These are phyloP conservation scores for Elmis aenea DNA, from an alignment of 2,888 invertebrate genomes.

Conservation along the genomic window DNA sequence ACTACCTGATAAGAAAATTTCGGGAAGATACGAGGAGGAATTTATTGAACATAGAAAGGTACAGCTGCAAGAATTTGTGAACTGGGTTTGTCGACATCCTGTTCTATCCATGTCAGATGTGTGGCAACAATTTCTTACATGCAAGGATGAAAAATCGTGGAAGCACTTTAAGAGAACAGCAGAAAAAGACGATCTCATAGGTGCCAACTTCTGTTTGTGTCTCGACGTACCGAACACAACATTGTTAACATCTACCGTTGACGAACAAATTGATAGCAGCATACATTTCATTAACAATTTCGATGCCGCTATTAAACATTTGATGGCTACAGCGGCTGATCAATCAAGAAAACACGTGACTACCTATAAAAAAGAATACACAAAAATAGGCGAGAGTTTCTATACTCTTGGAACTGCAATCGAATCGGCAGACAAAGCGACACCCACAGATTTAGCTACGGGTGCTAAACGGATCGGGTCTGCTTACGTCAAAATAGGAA, in stretches of 20 bases:
- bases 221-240: conserved; percentile 79
- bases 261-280: conserved; percentile 79
- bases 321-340: conserved; percentile 75
- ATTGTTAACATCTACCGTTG: conserved; percentile 67
- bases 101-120: conserved; percentile 87
- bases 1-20: conserved; percentile 95
- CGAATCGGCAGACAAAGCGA: conserved; percentile 68
- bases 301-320: conserved; percentile 81
- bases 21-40: conserved; percentile 94
- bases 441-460: conserved; percentile 65
- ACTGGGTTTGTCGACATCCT: conserved; percentile 95
- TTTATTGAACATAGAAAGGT: conserved; percentile 92
- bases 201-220: conserved; percentile 86
- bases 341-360: conserved; percentile 84
- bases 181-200: conserved; percentile 87
- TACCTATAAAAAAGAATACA: conserved; percentile 84
- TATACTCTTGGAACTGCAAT: conserved; percentile 79
- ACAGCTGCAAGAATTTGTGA: conserved; percentile 93
- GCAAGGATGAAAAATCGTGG: conserved; percentile 97
- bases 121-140: conserved; percentile 95
- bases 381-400: conserved; percentile 84
- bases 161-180: conserved; percentile 93
- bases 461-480: conserved; percentile 80
- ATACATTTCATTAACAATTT: conserved; percentile 76
- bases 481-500: conserved; percentile 84